Base-by-base conservation (phyloP, 2,113 vertebrate genomes). In the Empidonax traillii region DNA sequence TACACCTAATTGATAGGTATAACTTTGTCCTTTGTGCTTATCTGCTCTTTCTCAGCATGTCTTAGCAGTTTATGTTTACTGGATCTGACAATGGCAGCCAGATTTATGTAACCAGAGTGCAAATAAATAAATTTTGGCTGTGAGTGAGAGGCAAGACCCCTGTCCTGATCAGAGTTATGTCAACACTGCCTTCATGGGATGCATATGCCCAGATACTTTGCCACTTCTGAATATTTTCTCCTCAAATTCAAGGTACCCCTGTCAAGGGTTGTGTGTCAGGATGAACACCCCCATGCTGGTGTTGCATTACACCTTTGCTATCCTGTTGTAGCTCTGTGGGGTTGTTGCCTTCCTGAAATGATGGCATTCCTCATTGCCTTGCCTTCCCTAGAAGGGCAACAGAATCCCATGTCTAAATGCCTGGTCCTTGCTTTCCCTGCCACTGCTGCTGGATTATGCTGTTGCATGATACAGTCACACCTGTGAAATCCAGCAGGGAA, bases 371-470 rank as follows among this genome's bases (percentile, higher is more conserved):
- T 7, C 6, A 9, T 17, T 65, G 44, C 35, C 35, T 47, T 56
- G 2, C 0, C 14, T 12, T 28, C n/a, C 31, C 19, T 33, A 35
- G 52, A 27, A 56, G 23, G 44, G 41, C 58, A 46, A 58, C 41
- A 67, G 41, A 24, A 12, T 46, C 23, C 33, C 1, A 3, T n/a
- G 27, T 49, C n/a, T 20, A 67, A 28, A 51, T 0, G 4, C 25
- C 11, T 61, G 24, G 16, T 61, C 18, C 39, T n/a, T 59, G 44
- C 46, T 79, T 55, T 39, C n/a, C 41, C 53, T 74, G 28, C 22
- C 39, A 14, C 16, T 51, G 49, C 28, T 59, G 39, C 44, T 28
- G 31, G 10, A 28, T 74, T 69, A 39, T 24, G n/a, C 22, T 67
- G 19, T 16, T 74, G 44, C 19, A 23, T 13, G 24, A 33, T 59